These are phyloP conservation scores for Dysmachus trigonus DNA, from an alignment of 2,888 invertebrate species.

Conservation along the genomic window DNA sequence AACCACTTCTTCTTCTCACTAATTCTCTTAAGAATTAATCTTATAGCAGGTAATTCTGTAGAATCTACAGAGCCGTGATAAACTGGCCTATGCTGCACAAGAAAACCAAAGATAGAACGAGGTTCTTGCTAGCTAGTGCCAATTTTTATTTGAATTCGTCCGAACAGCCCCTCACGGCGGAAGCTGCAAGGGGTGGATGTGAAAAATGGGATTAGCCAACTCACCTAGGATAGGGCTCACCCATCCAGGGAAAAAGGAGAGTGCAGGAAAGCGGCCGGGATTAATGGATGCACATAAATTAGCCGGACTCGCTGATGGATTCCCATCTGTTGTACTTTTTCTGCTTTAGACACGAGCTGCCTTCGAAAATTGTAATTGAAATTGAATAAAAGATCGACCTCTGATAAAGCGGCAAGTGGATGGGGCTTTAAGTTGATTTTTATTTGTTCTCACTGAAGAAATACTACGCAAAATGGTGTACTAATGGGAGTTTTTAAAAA, in stretches of 20 bases:
- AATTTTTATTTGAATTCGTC: background rate
- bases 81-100: background rate
- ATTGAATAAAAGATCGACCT: background rate
- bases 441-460: background rate
- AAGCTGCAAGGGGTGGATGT: background rate
- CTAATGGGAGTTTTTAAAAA: background rate
- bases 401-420: background rate
- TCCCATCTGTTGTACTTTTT: conserved; percentile 31
- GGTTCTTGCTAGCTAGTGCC: background rate
- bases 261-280: background rate
- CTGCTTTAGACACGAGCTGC: background rate
- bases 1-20: background rate
- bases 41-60: background rate
- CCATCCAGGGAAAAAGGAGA: background rate
- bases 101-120: background rate
- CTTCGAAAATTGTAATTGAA: conserved; percentile 20
- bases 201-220: conserved; percentile 25
- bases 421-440: background rate
- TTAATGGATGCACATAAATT: conserved; percentile 38
- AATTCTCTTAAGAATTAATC: background rate
- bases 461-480: background rate
- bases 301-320: conserved; percentile 18
- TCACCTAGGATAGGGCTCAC: background rate
- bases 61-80: background rate
- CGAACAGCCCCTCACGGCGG: background rate